These are phyloP conservation scores for Tachyglossus aculeatus DNA, from an alignment of 2,797 vertebrate species.

Conservation along the genomic window DNA sequence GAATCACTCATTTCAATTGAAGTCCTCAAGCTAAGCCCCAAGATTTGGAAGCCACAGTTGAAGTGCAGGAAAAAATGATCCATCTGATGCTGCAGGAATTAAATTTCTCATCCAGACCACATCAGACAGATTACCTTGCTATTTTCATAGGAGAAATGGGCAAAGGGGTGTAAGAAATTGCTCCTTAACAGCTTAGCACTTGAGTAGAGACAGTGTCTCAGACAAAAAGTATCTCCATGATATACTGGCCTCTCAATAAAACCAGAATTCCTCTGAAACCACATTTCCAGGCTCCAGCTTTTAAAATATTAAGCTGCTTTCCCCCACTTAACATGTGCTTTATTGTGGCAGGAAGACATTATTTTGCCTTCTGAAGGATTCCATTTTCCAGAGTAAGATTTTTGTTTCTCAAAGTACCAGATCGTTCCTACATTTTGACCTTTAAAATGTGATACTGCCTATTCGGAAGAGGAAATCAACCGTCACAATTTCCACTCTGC, in stretches of 20 bases:
- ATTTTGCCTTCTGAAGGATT: no score
- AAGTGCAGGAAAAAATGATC: not conserved
- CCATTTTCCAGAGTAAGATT: no score
- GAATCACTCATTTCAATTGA: not conserved
- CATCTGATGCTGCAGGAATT: not conserved
- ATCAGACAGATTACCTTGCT: not conserved
- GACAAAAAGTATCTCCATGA: not conserved
- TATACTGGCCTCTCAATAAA: not conserved
- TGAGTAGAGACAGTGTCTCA: not conserved
- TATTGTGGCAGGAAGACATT: no score
- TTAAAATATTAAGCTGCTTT: not conserved
- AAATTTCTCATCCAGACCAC: not conserved
- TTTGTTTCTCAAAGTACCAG: no score
- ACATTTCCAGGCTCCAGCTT: not conserved
- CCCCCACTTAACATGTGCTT: slow-evolving; percentile 11
- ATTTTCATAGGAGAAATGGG: not conserved
- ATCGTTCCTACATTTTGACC: no score
- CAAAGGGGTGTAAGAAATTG: not conserved
- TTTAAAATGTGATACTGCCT: no score
- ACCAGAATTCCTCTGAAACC: not conserved
- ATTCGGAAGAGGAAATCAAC: no score
- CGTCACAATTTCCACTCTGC: no score
- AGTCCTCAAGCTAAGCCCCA: not conserved
- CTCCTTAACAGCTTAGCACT: not conserved
- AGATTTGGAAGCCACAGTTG: no score